Conservation (phyloP, 2,113 vertebrate genomes). For the Phoenicopterus ruber region DNA sequence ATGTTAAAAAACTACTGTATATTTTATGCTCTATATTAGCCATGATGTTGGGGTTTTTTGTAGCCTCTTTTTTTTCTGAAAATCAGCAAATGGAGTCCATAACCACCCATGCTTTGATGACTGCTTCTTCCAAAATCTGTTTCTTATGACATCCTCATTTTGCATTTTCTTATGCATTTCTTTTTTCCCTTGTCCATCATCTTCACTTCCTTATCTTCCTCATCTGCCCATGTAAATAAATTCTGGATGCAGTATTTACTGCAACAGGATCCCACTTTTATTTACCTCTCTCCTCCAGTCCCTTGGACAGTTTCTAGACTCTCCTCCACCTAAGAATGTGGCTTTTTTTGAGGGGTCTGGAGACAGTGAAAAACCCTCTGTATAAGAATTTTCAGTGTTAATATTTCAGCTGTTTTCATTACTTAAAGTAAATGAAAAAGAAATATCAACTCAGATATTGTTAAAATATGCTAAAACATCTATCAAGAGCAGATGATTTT, state of each 20-base stretch:
- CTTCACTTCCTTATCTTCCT: background rate
- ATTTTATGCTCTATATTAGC: background rate
- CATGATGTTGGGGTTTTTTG: background rate
- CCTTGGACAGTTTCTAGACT: background rate
- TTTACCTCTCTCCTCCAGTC: background rate
- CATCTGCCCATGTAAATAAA: background rate
- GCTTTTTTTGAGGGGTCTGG: background rate
- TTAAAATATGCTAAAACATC: slow-evolving; percentile 39
- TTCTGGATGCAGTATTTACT: background rate
- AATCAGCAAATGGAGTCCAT: background rate
- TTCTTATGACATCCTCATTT: background rate
- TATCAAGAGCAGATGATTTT: slow-evolving; percentile 8
- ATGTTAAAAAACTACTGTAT: background rate
- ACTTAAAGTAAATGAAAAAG: slow-evolving; percentile 16
- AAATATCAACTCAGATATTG: background rate
- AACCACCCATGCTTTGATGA: background rate
- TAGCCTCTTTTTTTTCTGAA: background rate
- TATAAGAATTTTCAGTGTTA: background rate
- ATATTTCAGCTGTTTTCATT: slow-evolving; percentile 32
- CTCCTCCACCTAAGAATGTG: background rate
- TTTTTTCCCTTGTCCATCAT: background rate
- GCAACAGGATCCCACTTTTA: background rate
- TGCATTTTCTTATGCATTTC: background rate
- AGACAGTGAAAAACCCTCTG: background rate
- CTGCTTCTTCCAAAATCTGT: background rate